Conservation (phyloP, 2,888 invertebrate species). For the Diarsia brunnea region DNA sequence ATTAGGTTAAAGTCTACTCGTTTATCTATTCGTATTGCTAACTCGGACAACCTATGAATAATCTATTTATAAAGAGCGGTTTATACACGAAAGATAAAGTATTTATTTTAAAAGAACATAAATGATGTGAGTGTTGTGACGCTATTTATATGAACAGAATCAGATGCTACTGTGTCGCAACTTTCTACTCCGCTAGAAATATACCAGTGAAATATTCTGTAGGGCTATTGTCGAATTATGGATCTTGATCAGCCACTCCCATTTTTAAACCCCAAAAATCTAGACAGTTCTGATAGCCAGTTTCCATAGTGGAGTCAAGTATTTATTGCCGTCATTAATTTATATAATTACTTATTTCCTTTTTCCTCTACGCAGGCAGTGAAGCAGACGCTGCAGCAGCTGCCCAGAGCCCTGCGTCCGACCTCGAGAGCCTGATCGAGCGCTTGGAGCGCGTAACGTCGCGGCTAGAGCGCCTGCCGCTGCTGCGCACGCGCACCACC, state of each 20-base stretch:
- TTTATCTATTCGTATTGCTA: conserved; percentile 21
- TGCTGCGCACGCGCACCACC: conserved; percentile 77
- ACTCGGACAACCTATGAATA: conserved; percentile 14
- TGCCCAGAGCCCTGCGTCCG: conserved; percentile 85
- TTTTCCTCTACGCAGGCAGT: conserved; percentile 79
- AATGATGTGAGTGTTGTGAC: conserved; percentile 35
- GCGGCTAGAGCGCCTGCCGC: conserved; percentile 92
- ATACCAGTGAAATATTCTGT: not conserved
- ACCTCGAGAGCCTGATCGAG: conserved; percentile 93
- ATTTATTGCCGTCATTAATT: not conserved
- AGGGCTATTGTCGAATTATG: not conserved
- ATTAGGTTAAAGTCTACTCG: not conserved
- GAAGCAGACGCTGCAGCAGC: conserved; percentile 87
- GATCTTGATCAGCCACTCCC: not conserved
- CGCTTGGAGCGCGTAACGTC: conserved; percentile 94
- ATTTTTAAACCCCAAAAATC: not conserved
- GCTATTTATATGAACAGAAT: conserved; percentile 38
- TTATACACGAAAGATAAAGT: conserved; percentile 31
- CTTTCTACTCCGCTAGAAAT: conserved; percentile 11
- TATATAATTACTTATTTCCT: not conserved
- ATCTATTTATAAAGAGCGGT: conserved; percentile 15
- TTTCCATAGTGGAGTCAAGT: not conserved
- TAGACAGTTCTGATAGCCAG: not conserved
- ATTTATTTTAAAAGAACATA: conserved; percentile 46
- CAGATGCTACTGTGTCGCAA: conserved; percentile 4